Evolutionary conservation across 2,797 vertebrate species (phyloP).

Genomic region (Sebastes trivittatus): DNA sequence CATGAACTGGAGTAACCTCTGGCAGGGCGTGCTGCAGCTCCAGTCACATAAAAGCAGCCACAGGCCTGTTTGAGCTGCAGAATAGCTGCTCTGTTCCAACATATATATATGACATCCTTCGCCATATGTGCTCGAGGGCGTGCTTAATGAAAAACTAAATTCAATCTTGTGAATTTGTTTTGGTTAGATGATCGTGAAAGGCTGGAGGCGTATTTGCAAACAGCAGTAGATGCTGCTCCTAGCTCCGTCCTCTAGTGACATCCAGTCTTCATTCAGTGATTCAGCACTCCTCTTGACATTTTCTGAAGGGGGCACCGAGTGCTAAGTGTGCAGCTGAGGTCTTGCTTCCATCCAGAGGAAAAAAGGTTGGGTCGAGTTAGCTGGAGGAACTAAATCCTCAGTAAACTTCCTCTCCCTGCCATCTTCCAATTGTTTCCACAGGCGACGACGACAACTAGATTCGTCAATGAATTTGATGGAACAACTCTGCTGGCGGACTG

Average conservation of each 20-base stretch:
- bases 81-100: neutral
- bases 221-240: neutral
- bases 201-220: neutral
- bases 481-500: no score
- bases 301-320: neutral
- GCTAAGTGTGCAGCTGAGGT: neutral
- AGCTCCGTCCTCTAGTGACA: neutral
- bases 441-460: neutral
- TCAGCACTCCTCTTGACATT: neutral
- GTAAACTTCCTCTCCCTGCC: neutral
- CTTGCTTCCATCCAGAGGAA: neutral
- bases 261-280: neutral
- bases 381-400: neutral
- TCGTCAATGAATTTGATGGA: no score
- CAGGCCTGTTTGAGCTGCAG: neutral
- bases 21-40: neutral
- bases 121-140: neutral
- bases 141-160: neutral
- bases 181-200: neutral
- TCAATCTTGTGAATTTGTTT: neutral
- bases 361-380: neutral
- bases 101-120: neutral
- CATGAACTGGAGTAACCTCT: slow-evolving; percentile 42
- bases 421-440: neutral
- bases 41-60: slow-evolving; percentile 11